Evolutionary conservation across 2,113 vertebrate genomes (phyloP).

Genomic region (Gasterosteus aculeatus): DNA sequence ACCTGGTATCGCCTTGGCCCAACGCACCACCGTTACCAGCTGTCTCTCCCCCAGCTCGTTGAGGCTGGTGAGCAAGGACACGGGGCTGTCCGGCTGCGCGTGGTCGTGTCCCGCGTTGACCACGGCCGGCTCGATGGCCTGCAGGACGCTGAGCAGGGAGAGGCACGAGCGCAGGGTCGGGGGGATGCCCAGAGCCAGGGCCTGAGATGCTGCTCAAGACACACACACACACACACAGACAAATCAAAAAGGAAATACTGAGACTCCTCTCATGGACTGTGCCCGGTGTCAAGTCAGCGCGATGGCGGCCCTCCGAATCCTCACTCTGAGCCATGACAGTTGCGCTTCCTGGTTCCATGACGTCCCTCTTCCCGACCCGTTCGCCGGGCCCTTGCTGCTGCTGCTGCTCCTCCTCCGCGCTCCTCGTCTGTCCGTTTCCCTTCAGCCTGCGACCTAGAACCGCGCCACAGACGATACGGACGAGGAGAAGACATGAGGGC

Average conservation of each 20-base stretch:
- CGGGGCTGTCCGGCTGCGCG: constrained; percentile 88
- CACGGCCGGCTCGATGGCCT: constrained; percentile 89
- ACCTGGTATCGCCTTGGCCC: constrained; percentile 97
- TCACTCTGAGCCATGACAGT: constrained; percentile 48
- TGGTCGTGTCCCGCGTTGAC: constrained; percentile 94
- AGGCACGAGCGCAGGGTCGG: constrained; percentile 83
- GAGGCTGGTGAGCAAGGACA: constrained; percentile 90
- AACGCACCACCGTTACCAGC: constrained; percentile 92
- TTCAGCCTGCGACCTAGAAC: constrained; percentile 73
- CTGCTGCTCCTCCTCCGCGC: constrained; percentile 55
- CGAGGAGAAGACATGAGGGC: not conserved
- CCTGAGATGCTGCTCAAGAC: constrained; percentile 56
- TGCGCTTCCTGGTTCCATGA: constrained; percentile 31
- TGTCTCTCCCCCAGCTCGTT: constrained; percentile 95
- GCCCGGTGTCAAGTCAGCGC: not conserved
- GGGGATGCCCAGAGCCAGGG: constrained; percentile 77
- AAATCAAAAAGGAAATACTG: not conserved
- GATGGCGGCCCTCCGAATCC: constrained; percentile 7
- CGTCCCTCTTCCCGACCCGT: constrained; percentile 35
- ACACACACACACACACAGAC: not conserved
- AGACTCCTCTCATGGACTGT: not conserved
- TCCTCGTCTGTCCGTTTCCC: constrained; percentile 55
- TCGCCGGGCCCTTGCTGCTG: constrained; percentile 27
- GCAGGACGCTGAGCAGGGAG: constrained; percentile 83
- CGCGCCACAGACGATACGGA: not conserved